These are phyloP conservation scores for Erebia ligea DNA, from an alignment of 2,888 invertebrate species.

Conservation along the genomic window DNA sequence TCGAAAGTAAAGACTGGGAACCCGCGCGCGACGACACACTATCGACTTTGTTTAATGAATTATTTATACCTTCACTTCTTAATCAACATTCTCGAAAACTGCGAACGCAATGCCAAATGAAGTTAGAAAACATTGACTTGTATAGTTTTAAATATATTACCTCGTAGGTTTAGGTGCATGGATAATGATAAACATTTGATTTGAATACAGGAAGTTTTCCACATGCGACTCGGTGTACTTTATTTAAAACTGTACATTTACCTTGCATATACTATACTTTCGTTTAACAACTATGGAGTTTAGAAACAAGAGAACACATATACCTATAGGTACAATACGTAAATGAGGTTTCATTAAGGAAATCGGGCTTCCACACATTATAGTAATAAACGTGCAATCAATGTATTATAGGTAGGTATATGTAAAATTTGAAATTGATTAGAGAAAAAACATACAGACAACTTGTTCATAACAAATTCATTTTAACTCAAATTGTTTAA, in stretches of 20 bases:
- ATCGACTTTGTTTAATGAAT: conserved; percentile 26
- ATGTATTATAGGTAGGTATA: no score
- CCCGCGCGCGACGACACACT: conserved; percentile 16
- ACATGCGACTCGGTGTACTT: background rate
- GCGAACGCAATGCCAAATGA: conserved; percentile 14
- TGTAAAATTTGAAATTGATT: background rate
- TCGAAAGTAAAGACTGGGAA: conserved; percentile 33
- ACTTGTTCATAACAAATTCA: no score
- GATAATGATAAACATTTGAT: conserved; percentile 7
- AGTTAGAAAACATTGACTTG: conserved; percentile 27
- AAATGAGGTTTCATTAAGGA: background rate
- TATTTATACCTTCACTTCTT: conserved; percentile 30
- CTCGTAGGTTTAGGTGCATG: background rate
- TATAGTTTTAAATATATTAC: conserved; percentile 27
- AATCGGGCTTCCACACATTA: background rate
- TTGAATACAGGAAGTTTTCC: conserved; percentile 18
- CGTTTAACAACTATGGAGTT: conserved; percentile 2
- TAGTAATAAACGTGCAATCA: no score
- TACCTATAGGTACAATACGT: background rate
- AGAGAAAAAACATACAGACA: no score
- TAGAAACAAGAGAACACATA: conserved; percentile 1
- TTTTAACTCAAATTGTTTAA: no score
- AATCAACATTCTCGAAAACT: conserved; percentile 28
- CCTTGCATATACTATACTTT: background rate
- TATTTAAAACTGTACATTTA: background rate